Evolutionary conservation across 2,888 invertebrate species (phyloP).

Genomic region (Eudemis profundana): DNA sequence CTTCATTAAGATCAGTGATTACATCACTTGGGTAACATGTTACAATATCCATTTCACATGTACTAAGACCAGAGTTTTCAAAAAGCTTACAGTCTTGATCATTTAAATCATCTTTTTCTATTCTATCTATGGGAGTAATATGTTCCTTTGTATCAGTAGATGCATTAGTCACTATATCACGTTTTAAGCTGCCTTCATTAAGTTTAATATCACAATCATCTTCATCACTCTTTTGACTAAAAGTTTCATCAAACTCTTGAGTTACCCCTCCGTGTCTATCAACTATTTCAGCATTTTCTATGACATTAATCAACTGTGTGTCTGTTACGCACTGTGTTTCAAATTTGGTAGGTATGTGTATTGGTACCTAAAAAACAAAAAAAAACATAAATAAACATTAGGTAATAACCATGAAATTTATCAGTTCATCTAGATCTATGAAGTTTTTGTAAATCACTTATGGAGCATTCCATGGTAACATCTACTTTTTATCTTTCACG

Average conservation of each 20-base stretch:
- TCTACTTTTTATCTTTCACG: no score
- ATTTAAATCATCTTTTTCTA: background rate
- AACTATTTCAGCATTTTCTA: slow-evolving; percentile 67
- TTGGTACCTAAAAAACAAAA: slow-evolving; percentile 52
- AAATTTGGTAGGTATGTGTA: slow-evolving; percentile 55
- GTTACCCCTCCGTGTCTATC: slow-evolving; percentile 58
- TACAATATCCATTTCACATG: slow-evolving; percentile 37
- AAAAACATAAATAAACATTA: slow-evolving; percentile 16
- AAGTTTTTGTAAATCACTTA: no score
- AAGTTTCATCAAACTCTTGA: slow-evolving; percentile 67
- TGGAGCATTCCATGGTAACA: no score
- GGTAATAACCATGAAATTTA: background rate
- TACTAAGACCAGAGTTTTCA: slow-evolving; percentile 5
- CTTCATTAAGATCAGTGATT: background rate
- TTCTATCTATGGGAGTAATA: background rate
- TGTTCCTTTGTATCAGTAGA: background rate
- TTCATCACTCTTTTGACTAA: slow-evolving; percentile 46
- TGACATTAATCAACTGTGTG: slow-evolving; percentile 70
- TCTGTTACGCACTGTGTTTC: slow-evolving; percentile 73
- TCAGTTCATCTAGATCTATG: no score
- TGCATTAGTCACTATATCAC: background rate
- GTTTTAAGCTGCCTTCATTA: slow-evolving; percentile 1
- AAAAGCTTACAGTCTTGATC: slow-evolving; percentile 17
- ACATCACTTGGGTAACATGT: slow-evolving; percentile 17
- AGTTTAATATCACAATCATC: slow-evolving; percentile 27